Conservation (phyloP, 2,113 vertebrate species). For the Ceuthmochares aereus region DNA sequence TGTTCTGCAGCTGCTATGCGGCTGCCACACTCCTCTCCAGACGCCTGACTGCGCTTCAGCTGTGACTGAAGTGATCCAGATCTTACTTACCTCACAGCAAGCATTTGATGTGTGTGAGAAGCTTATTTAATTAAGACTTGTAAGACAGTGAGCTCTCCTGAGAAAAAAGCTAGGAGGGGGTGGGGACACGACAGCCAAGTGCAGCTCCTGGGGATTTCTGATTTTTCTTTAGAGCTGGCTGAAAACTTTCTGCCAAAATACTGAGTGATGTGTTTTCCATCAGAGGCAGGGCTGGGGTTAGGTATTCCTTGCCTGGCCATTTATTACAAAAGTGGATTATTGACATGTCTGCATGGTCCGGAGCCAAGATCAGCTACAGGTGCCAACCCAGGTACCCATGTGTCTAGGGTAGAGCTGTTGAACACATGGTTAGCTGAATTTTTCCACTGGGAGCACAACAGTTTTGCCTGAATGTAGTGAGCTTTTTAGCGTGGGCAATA, state of each 20-base stretch:
- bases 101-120: background rate
- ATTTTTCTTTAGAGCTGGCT: background rate
- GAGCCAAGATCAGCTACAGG: background rate
- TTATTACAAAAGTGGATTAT: background rate
- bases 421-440: background rate
- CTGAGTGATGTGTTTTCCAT: background rate
- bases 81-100: background rate
- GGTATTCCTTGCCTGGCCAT: background rate
- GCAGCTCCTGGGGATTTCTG: background rate
- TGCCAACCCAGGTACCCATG: fast-evolving
- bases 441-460: background rate
- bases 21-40: fast-evolving
- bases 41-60: background rate
- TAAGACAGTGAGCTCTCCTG: background rate
- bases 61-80: fast-evolving
- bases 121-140: background rate
- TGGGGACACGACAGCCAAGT: background rate
- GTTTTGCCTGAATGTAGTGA: background rate
- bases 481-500: background rate
- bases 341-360: fast-evolving
- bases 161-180: background rate
- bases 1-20: background rate
- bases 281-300: background rate
- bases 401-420: background rate
- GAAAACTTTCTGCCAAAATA: background rate